phyloP scores from a whole-genome alignment of 2,888 invertebrate genomes.

The Orthosia incerta region DNA sequence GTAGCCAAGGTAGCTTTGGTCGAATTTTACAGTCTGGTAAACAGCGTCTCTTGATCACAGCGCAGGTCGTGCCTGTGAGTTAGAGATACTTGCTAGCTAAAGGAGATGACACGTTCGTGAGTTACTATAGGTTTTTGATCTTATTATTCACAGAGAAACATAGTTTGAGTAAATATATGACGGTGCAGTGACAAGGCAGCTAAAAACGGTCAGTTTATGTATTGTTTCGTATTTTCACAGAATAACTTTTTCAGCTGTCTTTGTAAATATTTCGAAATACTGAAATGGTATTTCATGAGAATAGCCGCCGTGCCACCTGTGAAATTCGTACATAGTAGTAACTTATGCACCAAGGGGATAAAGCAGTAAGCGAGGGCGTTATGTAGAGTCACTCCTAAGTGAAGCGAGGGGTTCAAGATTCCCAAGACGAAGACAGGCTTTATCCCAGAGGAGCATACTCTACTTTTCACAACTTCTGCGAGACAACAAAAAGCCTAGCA shows the following conservation, averaged over 20 bases:
- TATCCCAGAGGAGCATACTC: too few relatives aligned
- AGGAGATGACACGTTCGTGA: background rate
- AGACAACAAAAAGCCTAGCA: too few relatives aligned
- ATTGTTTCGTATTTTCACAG: constrained; percentile 7
- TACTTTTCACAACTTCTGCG: too few relatives aligned
- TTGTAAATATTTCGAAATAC: background rate
- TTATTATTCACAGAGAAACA: constrained; percentile 4
- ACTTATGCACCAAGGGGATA: too few relatives aligned
- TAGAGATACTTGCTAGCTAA: background rate
- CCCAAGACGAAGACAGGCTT: too few relatives aligned
- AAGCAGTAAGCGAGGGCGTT: too few relatives aligned
- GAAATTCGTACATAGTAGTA: too few relatives aligned
- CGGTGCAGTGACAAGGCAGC: background rate
- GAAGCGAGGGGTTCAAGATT: too few relatives aligned
- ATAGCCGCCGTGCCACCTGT: background rate
- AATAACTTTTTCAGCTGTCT: background rate
- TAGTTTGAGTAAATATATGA: constrained; percentile 4
- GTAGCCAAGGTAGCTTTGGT: constrained; percentile 23
- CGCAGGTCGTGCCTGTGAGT: background rate
- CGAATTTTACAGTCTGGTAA: constrained; percentile 55
- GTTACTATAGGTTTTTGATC: constrained; percentile 1
- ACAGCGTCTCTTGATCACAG: constrained; percentile 41
- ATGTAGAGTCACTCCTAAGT: too few relatives aligned
- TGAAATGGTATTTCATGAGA: background rate
- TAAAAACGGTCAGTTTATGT: background rate